phyloP scores from a whole-genome alignment of 2,113 vertebrate species.

The Vidua macroura region DNA sequence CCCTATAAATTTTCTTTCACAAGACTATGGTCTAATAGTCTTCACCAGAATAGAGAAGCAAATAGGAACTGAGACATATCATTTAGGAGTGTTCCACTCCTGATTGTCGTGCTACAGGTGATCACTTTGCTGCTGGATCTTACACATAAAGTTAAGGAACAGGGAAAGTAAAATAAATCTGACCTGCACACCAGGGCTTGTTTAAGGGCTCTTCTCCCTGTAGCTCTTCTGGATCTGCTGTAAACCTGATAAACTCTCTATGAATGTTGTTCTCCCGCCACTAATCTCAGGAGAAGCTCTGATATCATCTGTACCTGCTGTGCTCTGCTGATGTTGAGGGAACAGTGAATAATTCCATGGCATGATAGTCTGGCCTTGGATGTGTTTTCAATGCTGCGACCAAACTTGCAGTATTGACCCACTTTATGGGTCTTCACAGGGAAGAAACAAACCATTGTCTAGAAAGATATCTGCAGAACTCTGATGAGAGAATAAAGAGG shows the following conservation, averaged over 20 bases:
- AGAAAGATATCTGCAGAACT: background rate
- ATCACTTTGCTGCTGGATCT: background rate
- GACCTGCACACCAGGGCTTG: background rate
- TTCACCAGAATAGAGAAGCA: background rate
- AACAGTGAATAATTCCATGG: background rate
- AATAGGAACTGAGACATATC: fast-evolving
- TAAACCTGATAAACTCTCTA: background rate
- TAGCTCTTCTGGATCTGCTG: background rate
- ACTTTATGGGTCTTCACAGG: background rate
- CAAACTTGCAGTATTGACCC: background rate
- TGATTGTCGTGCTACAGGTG: fast-evolving
- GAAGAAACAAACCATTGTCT: background rate
- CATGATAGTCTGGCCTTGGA: no score
- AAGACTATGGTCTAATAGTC: background rate
- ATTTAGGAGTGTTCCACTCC: background rate
- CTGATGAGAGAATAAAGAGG: background rate
- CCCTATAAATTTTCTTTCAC: background rate
- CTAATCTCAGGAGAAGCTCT: background rate
- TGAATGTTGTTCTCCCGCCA: background rate
- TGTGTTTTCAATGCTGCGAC: background rate
- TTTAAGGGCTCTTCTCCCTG: background rate
- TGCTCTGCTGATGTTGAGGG: background rate
- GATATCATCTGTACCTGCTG: fast-evolving
- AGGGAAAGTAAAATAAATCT: background rate
- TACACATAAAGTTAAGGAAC: background rate